Percentiles rank a stretch among this genome's conserved stretches.
Conservation (phyloP, 2,888 invertebrate genomes). For the Clivina fossor region DNA sequence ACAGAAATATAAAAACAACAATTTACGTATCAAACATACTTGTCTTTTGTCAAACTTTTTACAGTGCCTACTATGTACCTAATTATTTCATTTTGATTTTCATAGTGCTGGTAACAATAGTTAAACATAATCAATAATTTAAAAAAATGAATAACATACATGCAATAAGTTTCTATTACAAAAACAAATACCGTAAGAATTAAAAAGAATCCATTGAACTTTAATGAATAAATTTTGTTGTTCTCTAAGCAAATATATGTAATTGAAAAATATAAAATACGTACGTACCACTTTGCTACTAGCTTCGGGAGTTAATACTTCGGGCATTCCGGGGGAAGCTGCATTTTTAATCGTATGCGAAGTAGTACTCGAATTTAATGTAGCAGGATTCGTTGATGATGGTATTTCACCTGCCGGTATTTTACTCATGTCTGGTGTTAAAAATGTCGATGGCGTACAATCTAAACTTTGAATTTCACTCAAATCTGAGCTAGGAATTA, state of each 20-base stretch:
- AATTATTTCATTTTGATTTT: too few relatives aligned
- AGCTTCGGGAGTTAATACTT: constrained; percentile 6
- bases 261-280: too few relatives aligned
- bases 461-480: constrained; percentile 26
- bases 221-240: too few relatives aligned
- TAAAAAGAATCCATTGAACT: too few relatives aligned
- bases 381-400: constrained; percentile 23
- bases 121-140: too few relatives aligned
- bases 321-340: neutral
- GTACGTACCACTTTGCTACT: constrained; percentile 8
- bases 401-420: constrained; percentile 6
- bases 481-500: constrained; percentile 15
- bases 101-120: too few relatives aligned
- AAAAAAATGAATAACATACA: neutral
- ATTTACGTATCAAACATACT: too few relatives aligned
- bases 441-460: constrained; percentile 9
- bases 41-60: too few relatives aligned
- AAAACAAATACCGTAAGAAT: neutral
- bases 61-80: too few relatives aligned
- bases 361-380: constrained; percentile 17
- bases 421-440: constrained; percentile 19
- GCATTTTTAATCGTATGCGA: constrained; percentile 11
- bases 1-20: too few relatives aligned
- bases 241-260: too few relatives aligned
- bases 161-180: neutral